Evolutionary conservation across 1,140 invertebrate species (phyloP).

Genomic region (Hylyphantes graminicola): DNA sequence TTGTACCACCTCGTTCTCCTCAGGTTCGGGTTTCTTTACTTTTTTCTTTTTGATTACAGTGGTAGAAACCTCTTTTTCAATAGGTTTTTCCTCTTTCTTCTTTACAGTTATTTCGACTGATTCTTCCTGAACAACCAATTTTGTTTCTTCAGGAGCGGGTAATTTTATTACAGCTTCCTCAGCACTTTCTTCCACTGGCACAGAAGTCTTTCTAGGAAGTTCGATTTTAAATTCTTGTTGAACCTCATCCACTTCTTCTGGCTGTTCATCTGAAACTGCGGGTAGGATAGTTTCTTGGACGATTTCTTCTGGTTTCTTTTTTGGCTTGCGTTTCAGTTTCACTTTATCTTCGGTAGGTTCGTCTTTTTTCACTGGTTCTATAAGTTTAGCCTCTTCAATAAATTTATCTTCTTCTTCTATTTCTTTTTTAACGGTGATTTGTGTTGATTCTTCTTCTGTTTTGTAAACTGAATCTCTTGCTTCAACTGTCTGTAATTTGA

Average conservation of each 20-base stretch:
- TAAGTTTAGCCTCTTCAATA: slow-evolving; percentile 31
- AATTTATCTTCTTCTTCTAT: slow-evolving; percentile 38
- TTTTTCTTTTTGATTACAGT: slow-evolving; percentile 64
- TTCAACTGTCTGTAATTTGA: slow-evolving; percentile 52
- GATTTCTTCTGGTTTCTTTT: slow-evolving; percentile 15
- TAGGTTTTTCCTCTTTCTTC: slow-evolving; percentile 64
- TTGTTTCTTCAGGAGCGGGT: slow-evolving; percentile 53
- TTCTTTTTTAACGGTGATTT: slow-evolving; percentile 69
- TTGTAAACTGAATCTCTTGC: slow-evolving; percentile 63
- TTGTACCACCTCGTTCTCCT: slow-evolving; percentile 1
- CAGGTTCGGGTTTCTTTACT: slow-evolving; percentile 57
- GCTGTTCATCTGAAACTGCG: slow-evolving; percentile 32
- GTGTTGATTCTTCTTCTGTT: slow-evolving; percentile 67
- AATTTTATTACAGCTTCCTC: slow-evolving; percentile 63
- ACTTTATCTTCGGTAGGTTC: slow-evolving; percentile 67
- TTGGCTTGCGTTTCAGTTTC: slow-evolving; percentile 19
- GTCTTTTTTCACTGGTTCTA: slow-evolving; percentile 41
- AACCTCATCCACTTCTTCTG: slow-evolving; percentile 38
- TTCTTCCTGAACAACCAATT: slow-evolving; percentile 64
- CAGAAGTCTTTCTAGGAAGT: slow-evolving; percentile 7
- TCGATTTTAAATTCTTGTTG: slow-evolving; percentile 55
- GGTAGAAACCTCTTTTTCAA: slow-evolving; percentile 49
- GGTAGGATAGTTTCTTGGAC: slow-evolving; percentile 53
- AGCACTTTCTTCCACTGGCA: slow-evolving; percentile 16
- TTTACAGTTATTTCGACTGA: slow-evolving; percentile 70